Base-by-base conservation (phyloP, 2,113 vertebrate genomes). In the Epinephelus fuscoguttatus region DNA sequence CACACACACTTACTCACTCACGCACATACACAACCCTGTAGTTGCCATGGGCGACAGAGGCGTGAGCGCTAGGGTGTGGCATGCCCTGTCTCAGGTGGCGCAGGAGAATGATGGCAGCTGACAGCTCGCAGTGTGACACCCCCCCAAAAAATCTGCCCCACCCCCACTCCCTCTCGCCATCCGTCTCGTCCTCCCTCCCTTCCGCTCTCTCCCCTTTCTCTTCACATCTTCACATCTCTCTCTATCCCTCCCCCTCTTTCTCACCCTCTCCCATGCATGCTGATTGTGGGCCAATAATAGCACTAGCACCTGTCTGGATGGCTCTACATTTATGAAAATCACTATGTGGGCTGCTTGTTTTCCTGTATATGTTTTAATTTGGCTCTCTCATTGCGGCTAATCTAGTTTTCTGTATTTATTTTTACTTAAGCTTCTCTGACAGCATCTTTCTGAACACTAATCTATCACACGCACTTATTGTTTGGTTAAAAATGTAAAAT, bases 91-190 rank as follows among this genome's bases (percentile, higher is more conserved):
- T 95, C 94, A 94, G 94, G 94, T 95, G 95, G 92, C 84, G 85
- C 85, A 62, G 85, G 91, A 94, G 93, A 95, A 92, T 92, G 93
- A 95, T 95, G 94, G 92, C 92, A 94, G 93, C 92, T 93, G 94
- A 95, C 93, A 95, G 88, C 83, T 87, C 86, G 11, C 93, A 91
- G 91, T 94, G 91, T 94, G 90, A 92, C 86, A 88, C 86, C 88
- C 75, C 77, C 84, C 76, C 82, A 63, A 70, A 85, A 86, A 86
- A 78, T 76, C 84, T 81, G 66, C 72, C 80, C 75, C 68, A 11
- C 70, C 85, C 64, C 80, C 71, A 49, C 45, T 23, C 76, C 78
- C 30, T 66, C 74, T 75, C 70, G 7, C 75, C 70, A 75, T 87
- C 64, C 75, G n/a, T 70, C 57, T 78, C n/a, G 0, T 52, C 82